Base-by-base conservation (phyloP, 2,888 invertebrate genomes). In the Liposcelis brunnea region DNA sequence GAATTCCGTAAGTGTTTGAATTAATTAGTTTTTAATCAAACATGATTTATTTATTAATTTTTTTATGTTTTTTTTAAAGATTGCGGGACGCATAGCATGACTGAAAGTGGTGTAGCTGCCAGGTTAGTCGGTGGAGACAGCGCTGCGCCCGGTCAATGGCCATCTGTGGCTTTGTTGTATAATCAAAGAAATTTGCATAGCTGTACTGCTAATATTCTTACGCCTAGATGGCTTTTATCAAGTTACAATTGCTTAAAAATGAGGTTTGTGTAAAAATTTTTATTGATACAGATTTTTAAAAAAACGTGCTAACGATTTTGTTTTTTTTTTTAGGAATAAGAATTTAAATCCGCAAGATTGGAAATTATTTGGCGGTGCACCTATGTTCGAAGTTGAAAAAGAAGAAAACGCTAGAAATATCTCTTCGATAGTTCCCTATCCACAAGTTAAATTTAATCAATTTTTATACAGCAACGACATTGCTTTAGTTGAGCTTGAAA, bases 381-480 rank as follows among this genome's bases (percentile, higher is more conserved):
- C 49, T 2, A 19, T 36, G 14, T 44, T 47, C 11, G 42, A 21
- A 8, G n/a, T 36, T 6, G 11, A 37, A 6, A 51, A 49, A 19
- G 43, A 38, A 18, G 21, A 42, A 3, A 26, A 26, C 4, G 26
- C 55, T 10, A 61, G 63, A 56, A 50, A 55, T 7, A 56, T 64
- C 31, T 53, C 57, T 2, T 61, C 61, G 45, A 67, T 74, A 42
- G 60, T 72, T 32, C 61, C 65, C 7, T 70, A 72, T 57, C 73
- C 73, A 32, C 69, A 70, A 62, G 70, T 70, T 1, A 72, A 72
- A 58, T 73, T 69, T 56, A 66, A 67, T 48, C 69, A 70, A 53
- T 69, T 72, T 50, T 61, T 71, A 48, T 73, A 68, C 53, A 63
- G 66, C 49, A 70, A 72, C 50, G 74, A 77, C 53, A 62, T 72